These are phyloP conservation scores for Anthopleura sola DNA, from an alignment of 64 coral and sea anemone species.

Conservation along the genomic window DNA sequence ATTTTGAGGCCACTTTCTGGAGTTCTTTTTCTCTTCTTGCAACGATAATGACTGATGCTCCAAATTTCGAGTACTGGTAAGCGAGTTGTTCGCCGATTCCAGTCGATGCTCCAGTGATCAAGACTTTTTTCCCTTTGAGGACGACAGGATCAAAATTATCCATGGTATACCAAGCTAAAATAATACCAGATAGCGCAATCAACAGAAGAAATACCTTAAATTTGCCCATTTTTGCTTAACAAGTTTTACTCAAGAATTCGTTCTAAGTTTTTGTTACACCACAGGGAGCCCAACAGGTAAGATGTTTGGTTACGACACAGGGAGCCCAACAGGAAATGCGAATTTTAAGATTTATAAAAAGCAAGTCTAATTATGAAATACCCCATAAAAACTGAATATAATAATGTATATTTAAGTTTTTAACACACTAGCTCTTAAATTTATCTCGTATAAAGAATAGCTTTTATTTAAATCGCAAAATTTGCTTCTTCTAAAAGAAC, in stretches of 20 bases:
- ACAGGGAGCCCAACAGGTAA: background rate
- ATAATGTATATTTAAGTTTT: too few species aligned
- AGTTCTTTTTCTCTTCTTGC: slow-evolving; percentile 62
- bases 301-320: background rate
- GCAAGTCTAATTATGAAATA: too few species aligned
- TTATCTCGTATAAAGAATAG: too few species aligned
- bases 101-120: slow-evolving; percentile 66
- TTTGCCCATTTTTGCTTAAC: background rate
- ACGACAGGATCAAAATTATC: slow-evolving; percentile 43
- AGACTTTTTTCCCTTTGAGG: slow-evolving; percentile 56
- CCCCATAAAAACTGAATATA: too few species aligned
- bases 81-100: slow-evolving; percentile 77
- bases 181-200: slow-evolving; percentile 32
- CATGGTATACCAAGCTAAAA: slow-evolving; percentile 57
- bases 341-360: too few species aligned
- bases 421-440: too few species aligned
- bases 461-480: too few species aligned
- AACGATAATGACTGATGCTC: slow-evolving; percentile 65
- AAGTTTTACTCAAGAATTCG: too few species aligned
- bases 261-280: background rate
- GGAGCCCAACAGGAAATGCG: background rate
- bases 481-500: too few species aligned
- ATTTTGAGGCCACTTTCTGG: slow-evolving; percentile 48
- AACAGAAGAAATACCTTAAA: slow-evolving; percentile 24
- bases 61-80: slow-evolving; percentile 65